Conservation (phyloP, 2,113 vertebrate genomes). For the Danionella cerebrum region DNA sequence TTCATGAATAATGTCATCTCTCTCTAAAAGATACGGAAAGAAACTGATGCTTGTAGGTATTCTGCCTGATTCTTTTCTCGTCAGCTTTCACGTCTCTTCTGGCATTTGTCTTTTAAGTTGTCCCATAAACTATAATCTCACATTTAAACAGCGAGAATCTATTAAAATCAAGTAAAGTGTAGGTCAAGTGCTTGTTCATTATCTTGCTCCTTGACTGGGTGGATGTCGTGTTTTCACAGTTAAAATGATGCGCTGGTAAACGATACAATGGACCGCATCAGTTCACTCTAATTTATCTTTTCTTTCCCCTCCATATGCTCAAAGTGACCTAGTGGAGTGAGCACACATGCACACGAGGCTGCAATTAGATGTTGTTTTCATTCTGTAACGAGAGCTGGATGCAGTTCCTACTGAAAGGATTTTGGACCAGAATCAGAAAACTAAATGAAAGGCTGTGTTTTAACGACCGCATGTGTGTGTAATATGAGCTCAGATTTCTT, state of each 20-base stretch:
- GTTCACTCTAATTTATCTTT: neutral
- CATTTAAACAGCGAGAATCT: no score
- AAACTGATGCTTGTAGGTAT: no score
- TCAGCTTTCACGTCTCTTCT: no score
- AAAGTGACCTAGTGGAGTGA: neutral
- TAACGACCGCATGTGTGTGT: constrained; percentile 4
- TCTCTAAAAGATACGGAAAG: no score
- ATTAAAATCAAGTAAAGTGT: no score
- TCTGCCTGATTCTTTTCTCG: no score
- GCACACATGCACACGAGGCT: constrained; percentile 1
- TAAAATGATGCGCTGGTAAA: neutral
- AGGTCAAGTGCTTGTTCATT: no score
- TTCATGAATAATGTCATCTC: no score
- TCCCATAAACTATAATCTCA: no score
- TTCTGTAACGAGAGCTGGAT: constrained; percentile 1
- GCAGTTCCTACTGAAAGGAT: neutral
- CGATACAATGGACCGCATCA: neutral
- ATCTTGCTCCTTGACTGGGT: no score
- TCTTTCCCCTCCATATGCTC: neutral
- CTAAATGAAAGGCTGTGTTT: neutral
- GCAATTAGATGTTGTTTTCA: neutral
- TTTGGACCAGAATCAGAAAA: neutral
- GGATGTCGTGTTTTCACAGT: no score
- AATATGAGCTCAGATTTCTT: constrained; percentile 4
- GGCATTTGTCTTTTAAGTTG: no score